Evolutionary conservation across 2,888 invertebrate genomes (phyloP).

Genomic region (Athalia rosae): DNA sequence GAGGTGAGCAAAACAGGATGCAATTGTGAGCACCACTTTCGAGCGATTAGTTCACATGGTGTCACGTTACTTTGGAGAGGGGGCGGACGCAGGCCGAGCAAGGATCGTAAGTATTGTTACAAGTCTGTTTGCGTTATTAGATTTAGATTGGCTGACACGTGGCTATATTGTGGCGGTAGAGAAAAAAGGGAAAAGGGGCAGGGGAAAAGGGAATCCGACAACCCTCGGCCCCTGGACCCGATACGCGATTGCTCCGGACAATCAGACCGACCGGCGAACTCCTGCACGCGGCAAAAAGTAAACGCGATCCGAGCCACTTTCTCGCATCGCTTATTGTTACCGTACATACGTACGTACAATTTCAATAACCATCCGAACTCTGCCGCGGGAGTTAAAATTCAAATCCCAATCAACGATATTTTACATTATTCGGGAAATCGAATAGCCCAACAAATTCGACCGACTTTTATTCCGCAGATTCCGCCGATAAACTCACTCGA

Average conservation of each 20-base stretch:
- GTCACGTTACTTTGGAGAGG: conserved; percentile 63
- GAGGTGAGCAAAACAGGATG: conserved; percentile 55
- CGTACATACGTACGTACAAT: background rate
- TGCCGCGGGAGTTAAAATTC: background rate
- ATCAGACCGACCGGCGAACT: background rate
- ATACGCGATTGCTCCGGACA: background rate
- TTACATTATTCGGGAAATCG: no score
- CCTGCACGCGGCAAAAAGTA: conserved; percentile 24
- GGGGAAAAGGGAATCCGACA: background rate
- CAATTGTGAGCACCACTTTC: conserved; percentile 62
- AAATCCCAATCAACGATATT: no score
- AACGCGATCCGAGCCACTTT: conserved; percentile 25
- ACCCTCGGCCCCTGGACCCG: background rate
- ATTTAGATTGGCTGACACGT: conserved; percentile 71
- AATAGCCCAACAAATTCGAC: no score
- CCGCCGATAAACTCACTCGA: no score
- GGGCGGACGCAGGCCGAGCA: conserved; percentile 47
- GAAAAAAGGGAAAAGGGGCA: background rate
- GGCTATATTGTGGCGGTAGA: conserved; percentile 48
- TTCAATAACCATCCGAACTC: conserved; percentile 7
- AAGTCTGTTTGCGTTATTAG: conserved; percentile 72
- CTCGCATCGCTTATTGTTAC: background rate
- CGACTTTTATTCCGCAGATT: no score
- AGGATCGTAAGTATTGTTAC: conserved; percentile 62
- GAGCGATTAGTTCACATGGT: conserved; percentile 73